These are phyloP conservation scores for Pagrus major DNA, from an alignment of 2,113 vertebrate species.

Conservation along the genomic window DNA sequence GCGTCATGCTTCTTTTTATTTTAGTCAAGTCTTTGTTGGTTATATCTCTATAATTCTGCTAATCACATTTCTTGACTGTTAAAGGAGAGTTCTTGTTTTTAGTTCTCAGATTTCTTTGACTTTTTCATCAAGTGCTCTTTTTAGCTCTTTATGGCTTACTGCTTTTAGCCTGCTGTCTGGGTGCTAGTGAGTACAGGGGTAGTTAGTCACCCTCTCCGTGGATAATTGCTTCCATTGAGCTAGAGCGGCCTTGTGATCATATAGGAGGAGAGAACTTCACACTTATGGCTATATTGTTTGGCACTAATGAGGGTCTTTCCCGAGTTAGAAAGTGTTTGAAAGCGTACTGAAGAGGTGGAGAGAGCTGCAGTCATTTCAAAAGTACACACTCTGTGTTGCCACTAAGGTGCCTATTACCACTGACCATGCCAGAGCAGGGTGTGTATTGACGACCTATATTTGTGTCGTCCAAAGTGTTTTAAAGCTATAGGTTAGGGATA, in stretches of 20 bases:
- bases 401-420: constrained; percentile 25
- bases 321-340: constrained; percentile 49
- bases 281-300: constrained; percentile 67
- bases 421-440: constrained; percentile 20
- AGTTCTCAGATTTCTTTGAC: constrained; percentile 12
- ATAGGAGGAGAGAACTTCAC: constrained; percentile 50
- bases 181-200: constrained; percentile 53
- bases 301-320: constrained; percentile 72
- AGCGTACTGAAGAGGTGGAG: constrained; percentile 43
- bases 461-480: not conserved
- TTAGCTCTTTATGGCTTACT: constrained; percentile 39
- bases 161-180: constrained; percentile 60
- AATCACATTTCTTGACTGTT: constrained; percentile 13
- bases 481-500: not conserved
- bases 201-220: constrained; percentile 68
- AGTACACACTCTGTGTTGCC: constrained; percentile 15
- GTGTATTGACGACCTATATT: constrained; percentile 8
- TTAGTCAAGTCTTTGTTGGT: not conserved
- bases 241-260: constrained; percentile 64
- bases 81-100: not conserved
- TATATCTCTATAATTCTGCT: not conserved
- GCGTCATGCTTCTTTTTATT: not conserved
- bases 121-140: constrained; percentile 44
- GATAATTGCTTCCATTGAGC: constrained; percentile 76
- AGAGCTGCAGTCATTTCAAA: constrained; percentile 50